Base-by-base conservation (phyloP, 2,888 invertebrate genomes). In the Cosmia pyralina region DNA sequence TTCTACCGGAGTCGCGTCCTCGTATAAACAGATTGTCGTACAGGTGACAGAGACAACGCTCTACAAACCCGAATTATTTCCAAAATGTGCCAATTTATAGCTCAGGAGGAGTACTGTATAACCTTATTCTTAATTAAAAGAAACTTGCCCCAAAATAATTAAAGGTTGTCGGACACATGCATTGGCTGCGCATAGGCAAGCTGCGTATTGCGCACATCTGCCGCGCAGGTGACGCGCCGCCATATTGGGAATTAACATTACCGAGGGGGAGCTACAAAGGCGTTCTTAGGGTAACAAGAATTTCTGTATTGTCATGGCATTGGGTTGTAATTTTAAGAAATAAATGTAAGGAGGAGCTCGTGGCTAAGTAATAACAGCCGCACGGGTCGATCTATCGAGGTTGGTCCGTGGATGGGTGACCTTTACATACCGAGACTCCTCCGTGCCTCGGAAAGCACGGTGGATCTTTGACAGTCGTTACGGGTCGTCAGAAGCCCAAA, bases 171-270 rank as follows among this genome's bases (percentile, higher is more conserved):
- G 69, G 66, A 53, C 59, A 19, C 48, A 38, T 38, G 38, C 38
- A 53, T 81, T 52, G 70, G 17, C 50, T 88, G 88, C 90, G 89
- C 85, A 69, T 71, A 85, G 85, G 90, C 93, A 93, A 93, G 93
- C 93, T 93, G 93, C 88, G 80, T 72, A 78, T 80, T 87, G 79
- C 81, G 83, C 87, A 88, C 94, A 94, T 93, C 94, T 94, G 94
- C 90, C 87, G 75, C 79, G 93, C 94, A 93, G 94, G 93, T 93
- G 94, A 85, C 86, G 87, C 83, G 63, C 15, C 88, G 91, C 90
- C 92, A 90, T 90, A 63, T 85, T 87, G 84, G 77, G 75, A 85
- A 82, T 85, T 58, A 78, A 75, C 58, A 58, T 59, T 57, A 64
- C 41, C 50, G 77, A 85, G 88, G 89, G 89, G 88, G 86, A 82